Base-by-base conservation (phyloP, 2,797 vertebrate species). In the Petrocephalus schoutedeni region DNA sequence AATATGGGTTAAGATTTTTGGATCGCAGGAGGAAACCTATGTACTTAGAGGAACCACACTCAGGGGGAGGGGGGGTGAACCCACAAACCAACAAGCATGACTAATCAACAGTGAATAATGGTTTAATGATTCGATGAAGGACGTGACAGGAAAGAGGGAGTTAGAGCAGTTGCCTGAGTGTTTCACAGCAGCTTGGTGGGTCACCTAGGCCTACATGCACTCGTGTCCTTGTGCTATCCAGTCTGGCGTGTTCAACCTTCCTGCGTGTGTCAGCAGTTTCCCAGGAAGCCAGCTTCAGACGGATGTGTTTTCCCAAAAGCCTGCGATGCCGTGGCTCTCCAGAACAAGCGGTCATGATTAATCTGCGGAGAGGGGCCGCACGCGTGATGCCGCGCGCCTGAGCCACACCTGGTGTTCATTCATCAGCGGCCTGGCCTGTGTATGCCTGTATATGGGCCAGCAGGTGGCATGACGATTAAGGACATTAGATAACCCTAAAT, bases 361-460 rank as follows among this genome's bases (percentile, higher is more conserved):
- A 86, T 86, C 36, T 49, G 58, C 41, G 10, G 59, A 49, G 51
- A 7, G 7, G 36, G 32, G n/a, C 12, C 41, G 41, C 28, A 19
- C 16, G 36, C 2, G 9, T 14, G 10, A 23, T 1, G 23, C 59
- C 1, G 8, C 9, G 54, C 2, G 57, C 7, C 41, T 51, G 36
- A 51, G 57, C 21, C 58, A 49, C 85, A 86, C 59, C 85, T 86
- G 85, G 32, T 64, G 85, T 51, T 86, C 85, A 86, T 86, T 64
- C 54, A 49, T 64, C 85, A 64, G 41, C 54, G 3, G 80, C 23
- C 3, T 28, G 1, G 54, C 54, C 54, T 36, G 12, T 57, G 8
- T 21, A 58, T 51, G 80, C 80, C 51, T 83, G n/a, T 83, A 49
- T 83, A 77, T 77, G 36, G 71, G 71, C 41, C 71, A 77, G 71